A percentile compares a stretch with the other conserved stretches of the same genome.
Evolutionary conservation across 1,140 invertebrate genomes (phyloP).

Genomic region (Aradophagus sp.): DNA sequence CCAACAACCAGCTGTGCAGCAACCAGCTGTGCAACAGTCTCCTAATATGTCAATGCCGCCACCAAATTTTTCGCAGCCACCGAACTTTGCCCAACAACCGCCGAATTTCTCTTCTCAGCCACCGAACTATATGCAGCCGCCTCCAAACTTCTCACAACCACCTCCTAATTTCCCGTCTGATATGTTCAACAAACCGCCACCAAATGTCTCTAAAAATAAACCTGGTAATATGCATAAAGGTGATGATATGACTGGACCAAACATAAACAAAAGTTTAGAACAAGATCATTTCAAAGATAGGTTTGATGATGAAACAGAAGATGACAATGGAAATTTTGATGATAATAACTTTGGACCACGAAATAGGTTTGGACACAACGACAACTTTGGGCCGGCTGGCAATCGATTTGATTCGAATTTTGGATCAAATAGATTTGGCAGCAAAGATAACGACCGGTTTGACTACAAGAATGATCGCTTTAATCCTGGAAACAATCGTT

Average conservation of each 20-base stretch:
- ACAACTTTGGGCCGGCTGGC: conserved; percentile 1
- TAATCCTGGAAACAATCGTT: conserved; percentile 22
- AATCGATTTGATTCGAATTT: conserved; percentile 25
- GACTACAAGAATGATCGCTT: conserved; percentile 49
- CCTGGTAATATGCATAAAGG: not conserved
- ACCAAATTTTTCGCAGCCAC: too few relatives aligned
- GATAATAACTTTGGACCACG: conserved; percentile 11
- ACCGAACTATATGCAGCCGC: conserved; percentile 54
- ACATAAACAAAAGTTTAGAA: conserved; percentile 2
- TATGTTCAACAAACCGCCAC: conserved; percentile 37
- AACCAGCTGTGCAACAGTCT: conserved; percentile 4
- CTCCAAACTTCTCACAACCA: conserved; percentile 48
- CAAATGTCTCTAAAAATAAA: conserved; percentile 22
- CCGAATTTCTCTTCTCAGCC: conserved; percentile 53
- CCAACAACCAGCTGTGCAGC: too few relatives aligned
- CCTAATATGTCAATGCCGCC: too few relatives aligned
- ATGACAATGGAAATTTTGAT: not conserved
- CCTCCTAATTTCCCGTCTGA: conserved; percentile 18
- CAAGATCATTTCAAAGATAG: not conserved
- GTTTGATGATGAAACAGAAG: conserved; percentile 9
- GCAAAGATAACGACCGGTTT: conserved; percentile 55
- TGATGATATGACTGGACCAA: conserved; percentile 1
- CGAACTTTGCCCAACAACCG: conserved; percentile 41
- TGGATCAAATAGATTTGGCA: not conserved
- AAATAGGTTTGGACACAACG: not conserved